Base-by-base conservation (phyloP, 2,113 vertebrate genomes). In the Mola mola region DNA sequence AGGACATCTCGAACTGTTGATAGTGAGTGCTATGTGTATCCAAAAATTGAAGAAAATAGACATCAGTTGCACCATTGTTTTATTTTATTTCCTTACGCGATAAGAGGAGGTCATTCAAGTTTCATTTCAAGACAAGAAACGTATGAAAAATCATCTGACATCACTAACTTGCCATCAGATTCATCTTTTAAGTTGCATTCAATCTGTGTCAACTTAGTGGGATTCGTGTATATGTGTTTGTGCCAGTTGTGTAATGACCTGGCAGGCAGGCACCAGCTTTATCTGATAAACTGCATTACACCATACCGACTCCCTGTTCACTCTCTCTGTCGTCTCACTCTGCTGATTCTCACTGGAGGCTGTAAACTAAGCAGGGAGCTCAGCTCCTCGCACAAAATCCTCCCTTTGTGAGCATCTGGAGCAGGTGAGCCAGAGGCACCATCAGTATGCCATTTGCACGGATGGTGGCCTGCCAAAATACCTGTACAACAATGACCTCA, bases 221-320 rank as follows among this genome's bases (percentile, higher is more conserved):
- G 51, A 47, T 38, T 15, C 38, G 26, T 40, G 20, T 22, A 16
- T 4, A 13, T 53, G n/a, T 50, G 8, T 41, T 28, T 6, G 4
- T 62, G 56, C 46, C 60, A 38, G 56, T 59, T 60, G 76, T 65
- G 50, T 62, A 75, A 75, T 40, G 44, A 46, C 21, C 43, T 28
- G 71, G 65, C 56, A 70, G 29, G 31, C 20, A 40, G 36, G 59
- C 46, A 62, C 42, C 4, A 70, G 48, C 62, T 59, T 57, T 66
- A 84, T 73, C 78, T 75, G 72, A 84, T 79, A 57, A 79, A 67
- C 40, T 24, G 29, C 40, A 37, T 74, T 53, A 33, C 70, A 63
- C 55, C 55, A 55, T 53, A 46, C 48, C 66, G 46, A 49, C 69
- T 16, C 41, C 52, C 72, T 10, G 16, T 19, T 53, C 58, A 28